Evolutionary conservation across 2,797 vertebrate genomes (phyloP), one percentile per base, ranked within the genome.

Genomic region (Otolemur crassicaudatus): DNA sequence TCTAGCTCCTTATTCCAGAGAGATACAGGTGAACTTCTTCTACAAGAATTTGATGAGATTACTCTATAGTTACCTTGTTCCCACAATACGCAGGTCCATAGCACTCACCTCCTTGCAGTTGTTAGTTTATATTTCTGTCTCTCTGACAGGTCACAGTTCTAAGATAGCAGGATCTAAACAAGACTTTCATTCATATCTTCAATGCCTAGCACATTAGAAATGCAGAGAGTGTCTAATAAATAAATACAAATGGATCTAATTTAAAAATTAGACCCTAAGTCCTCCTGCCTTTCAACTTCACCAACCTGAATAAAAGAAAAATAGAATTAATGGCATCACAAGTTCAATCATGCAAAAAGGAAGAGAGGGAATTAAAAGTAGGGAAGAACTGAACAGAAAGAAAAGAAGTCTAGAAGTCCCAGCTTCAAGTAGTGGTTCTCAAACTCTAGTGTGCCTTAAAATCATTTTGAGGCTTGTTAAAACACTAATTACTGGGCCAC

Each of bases 201-300:
- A 81, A 43, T 88, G 16, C 6, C 46, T 22, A 80, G 3, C 27
- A 69, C 2, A 67, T 13, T 87, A 87, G 20, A 46, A 60, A 25
- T 29, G 85, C 73, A 76, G 80, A 94, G 70, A 37, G 43, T 79
- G 20, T 77, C 6, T 84, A 60, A 63, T 63, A 65, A 88, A 31
- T 60, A 49, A 85, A 81, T 23, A 87, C 75, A 77, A 83, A 79
- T 56, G 16, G 4, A 82, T 61, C 70, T 81, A 49, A 19, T 73
- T 93, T 76, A 77, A 92, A 93, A 95, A 87, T 29, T 19, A 90
- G 63, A 53, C 34, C 4, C 31, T 56, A 86, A 40, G 9, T 69
- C 22, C 17, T 60, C 29, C 65, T 46, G 73, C 10, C 29, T 53
- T 94, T 84, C 84, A 89, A 76, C 29, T 77, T 95, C 7, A 70